Evolutionary conservation across 2,113 vertebrate genomes (phyloP).

Genomic region (Carassius carassius): DNA sequence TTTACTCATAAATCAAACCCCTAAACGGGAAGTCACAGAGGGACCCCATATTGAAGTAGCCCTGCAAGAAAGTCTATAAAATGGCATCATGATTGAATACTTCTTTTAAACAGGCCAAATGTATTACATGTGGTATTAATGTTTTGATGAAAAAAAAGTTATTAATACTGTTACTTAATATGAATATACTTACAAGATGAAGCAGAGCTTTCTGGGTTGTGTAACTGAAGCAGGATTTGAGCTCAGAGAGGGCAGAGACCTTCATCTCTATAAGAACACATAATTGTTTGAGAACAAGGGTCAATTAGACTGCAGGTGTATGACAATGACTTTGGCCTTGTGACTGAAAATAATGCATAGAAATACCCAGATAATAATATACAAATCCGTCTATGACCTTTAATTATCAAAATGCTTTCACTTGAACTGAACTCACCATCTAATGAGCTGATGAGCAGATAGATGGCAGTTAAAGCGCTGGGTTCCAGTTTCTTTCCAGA

Average conservation of each 20-base stretch:
- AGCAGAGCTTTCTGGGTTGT: constrained; percentile 59
- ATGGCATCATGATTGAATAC: too few relatives aligned
- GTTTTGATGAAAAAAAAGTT: too few relatives aligned
- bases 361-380: not conserved
- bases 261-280: constrained; percentile 80
- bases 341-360: not conserved
- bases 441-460: constrained; percentile 83
- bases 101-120: too few relatives aligned
- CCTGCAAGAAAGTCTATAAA: too few relatives aligned
- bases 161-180: not conserved
- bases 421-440: constrained; percentile 76
- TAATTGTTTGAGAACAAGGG: not conserved
- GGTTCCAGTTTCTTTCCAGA: not conserved
- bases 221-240: constrained; percentile 78
- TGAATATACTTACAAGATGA: constrained; percentile 63
- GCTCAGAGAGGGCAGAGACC: constrained; percentile 67
- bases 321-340: not conserved
- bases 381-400: too few relatives aligned
- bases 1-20: too few relatives aligned
- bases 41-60: too few relatives aligned
- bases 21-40: too few relatives aligned
- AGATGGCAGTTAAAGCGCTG: constrained; percentile 72
- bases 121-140: too few relatives aligned
- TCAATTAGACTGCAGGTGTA: not conserved
- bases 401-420: not conserved